Base-by-base conservation (phyloP, 2,113 vertebrate species). In the Pollachius pollachius region DNA sequence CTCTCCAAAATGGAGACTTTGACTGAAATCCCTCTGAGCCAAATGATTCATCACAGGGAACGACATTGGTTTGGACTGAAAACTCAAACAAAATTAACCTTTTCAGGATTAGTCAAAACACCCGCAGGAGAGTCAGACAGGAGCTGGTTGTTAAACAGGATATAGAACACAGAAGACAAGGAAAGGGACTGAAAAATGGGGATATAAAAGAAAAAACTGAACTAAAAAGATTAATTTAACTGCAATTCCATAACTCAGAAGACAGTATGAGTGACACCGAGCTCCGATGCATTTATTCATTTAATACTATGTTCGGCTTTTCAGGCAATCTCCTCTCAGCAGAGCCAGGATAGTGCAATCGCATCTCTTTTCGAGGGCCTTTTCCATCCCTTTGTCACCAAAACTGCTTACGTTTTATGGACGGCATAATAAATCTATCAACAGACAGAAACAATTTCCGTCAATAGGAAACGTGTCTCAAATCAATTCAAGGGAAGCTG, bases 231-330 rank as follows among this genome's bases (percentile, higher is more conserved):
- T 27, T 30, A 67, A 76, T 72, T 56, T 52, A 59, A 65, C 52
- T 6, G 52, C 69, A 19, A 72, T 71, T 73, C 73, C 74, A 69
- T 71, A 75, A 72, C 52, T 0, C 3, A n/a, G 74, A 72, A 66
- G 8, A 57, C 54, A 78, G 30, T 12, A 48, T 76, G 71, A 78
- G 61, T 73, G 68, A 79, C 78, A 78, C 72, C 27, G 69, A 70
- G 64, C 69, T 78, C 70, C 75, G 52, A 89, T 89, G 86, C 84
- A 88, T 89, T 88, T 90, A 88, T 90, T 88, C 85, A 87, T 90
- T 88, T 82, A 85, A 89, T 87, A 79, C 77, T 76, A 72, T 70
- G 76, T 69, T 72, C 62, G 41, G 59, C 69, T 15, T 64, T 60
- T 78, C 56, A 4, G 25, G 67, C 69, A 52, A 77, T 88, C 76